Conservation (phyloP, 2,888 invertebrate genomes). For the Phragmatobia fuliginosa region DNA sequence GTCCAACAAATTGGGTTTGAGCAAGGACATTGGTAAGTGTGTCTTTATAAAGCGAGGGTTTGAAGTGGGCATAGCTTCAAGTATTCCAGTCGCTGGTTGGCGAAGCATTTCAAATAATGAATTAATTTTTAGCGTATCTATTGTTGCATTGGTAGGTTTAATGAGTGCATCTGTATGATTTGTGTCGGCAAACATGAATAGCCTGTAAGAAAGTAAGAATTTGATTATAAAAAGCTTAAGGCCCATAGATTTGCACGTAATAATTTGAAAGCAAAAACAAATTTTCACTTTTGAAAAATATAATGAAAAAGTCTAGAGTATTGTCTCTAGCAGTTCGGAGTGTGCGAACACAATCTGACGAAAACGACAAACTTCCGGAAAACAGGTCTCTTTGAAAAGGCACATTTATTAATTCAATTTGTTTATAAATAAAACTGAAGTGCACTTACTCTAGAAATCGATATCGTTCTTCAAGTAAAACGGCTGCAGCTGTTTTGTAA, state of each 20-base stretch:
- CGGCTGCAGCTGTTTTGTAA: constrained; percentile 84
- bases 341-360: background rate
- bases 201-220: background rate
- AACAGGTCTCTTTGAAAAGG: no score
- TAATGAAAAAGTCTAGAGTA: background rate
- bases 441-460: constrained; percentile 90
- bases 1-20: constrained; percentile 86
- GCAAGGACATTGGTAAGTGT: constrained; percentile 90
- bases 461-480: constrained; percentile 86
- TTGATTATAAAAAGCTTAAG: no score
- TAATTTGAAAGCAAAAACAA: background rate
- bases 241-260: no score
- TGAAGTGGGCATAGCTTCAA: constrained; percentile 37
- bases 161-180: background rate
- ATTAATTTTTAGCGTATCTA: constrained; percentile 9
- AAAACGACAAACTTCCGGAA: background rate
- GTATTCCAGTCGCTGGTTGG: constrained; percentile 20
- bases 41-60: constrained; percentile 88
- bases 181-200: constrained; percentile 7
- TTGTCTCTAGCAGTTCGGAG: no score
- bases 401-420: no score
- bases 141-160: background rate
- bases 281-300: background rate
- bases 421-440: no score
- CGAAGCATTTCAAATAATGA: background rate